These are phyloP conservation scores for Eriocheir sinensis DNA, from an alignment of 1,140 invertebrate genomes.

Conservation along the genomic window DNA sequence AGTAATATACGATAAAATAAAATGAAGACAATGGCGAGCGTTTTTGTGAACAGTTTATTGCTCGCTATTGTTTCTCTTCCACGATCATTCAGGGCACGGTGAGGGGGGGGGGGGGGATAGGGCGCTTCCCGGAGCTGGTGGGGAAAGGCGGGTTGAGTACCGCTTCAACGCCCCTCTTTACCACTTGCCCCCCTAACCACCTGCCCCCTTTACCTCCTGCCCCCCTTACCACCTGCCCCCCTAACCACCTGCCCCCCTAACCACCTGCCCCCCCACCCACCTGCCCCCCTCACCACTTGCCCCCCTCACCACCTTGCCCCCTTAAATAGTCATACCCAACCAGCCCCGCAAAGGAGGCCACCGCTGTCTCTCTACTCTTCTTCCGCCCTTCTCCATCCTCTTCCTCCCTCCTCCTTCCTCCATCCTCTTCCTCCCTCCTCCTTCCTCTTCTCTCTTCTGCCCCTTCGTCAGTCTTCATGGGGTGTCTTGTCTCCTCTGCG, in stretches of 20 bases:
- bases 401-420: not conserved
- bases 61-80: no score
- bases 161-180: no score
- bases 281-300: not conserved
- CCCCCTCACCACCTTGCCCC: not conserved
- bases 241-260: no score
- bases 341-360: no score
- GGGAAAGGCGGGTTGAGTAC: no score
- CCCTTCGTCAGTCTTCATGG: not conserved
- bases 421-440: not conserved
- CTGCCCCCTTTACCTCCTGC: no score
- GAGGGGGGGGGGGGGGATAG: not conserved
- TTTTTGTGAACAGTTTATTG: not conserved
- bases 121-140: no score
- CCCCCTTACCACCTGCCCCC: not conserved
- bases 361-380: no score
- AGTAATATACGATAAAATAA: not conserved
- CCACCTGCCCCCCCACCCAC: not conserved
- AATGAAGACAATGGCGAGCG: not conserved
- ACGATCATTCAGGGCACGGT: not conserved
- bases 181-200: no score
- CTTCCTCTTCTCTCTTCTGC: not conserved
- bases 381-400: no score
- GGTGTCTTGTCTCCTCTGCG: not conserved
- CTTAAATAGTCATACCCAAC: no score